Evolutionary conservation across 2,888 invertebrate genomes (phyloP), one percentile per base, ranked within the genome.

Genomic region (Catocala nupta): DNA sequence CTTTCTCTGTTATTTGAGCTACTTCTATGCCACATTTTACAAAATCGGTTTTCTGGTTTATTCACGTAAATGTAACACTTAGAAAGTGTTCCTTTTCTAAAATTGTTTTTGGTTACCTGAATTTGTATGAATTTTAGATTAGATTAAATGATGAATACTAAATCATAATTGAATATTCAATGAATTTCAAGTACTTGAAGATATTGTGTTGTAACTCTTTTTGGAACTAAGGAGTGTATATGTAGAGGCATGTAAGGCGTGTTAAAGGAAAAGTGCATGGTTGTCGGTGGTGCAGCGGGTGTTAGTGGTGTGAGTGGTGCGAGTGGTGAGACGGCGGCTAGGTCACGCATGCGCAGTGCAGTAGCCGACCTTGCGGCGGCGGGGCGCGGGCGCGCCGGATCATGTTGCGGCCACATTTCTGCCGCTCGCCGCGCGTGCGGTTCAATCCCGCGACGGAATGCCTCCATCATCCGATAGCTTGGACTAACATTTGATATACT

Each of bases 281-380:
- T 13, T 9, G 48, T 44, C 16, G 53, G 48, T 54, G 58, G 39
- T 55, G 60, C 54, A 59, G 25, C 43, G 49, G 58, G 50, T 12
- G 45, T 13, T 7, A 10, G 39, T 39, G 39, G 39, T 39, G 10
- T 39, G 54, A 33, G 43, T 47, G 58, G 47, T 57, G 62, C 36
- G 53, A 55, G 53, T 59, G 65, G 67, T 59, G 65, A 36, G 73
- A 64, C 68, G 65, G 63, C 61, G 75, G 83, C 82, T 89, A 84
- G 86, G 84, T 85, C 86, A 85, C 80, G 83, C 85, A 84, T 81
- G 90, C 90, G 90, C 88, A 86, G 89, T 91, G 88, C 93, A 90
- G 93, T 92, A 93, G 93, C 92, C 90, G 93, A 88, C 93, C 93
- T 93, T 93, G 93, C 88, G 81, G 82, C 73, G 62, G 75, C 75